Conservation (phyloP, 2,113 vertebrate genomes). For the Nerophis lumbriciformis region DNA sequence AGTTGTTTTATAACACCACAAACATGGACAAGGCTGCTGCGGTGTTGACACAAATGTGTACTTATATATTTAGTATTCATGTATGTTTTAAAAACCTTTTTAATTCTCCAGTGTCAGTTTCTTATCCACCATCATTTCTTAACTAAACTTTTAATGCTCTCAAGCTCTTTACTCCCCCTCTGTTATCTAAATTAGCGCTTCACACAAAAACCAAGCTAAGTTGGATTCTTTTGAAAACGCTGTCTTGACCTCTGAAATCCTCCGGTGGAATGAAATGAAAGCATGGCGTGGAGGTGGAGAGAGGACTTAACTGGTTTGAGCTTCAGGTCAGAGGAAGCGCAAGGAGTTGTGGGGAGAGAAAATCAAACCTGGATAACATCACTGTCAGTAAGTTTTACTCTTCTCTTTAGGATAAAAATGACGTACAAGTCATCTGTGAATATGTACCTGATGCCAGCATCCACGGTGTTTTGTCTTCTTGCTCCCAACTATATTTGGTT, state of each 20-base stretch:
- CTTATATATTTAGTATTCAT: no score
- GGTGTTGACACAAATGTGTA: no score
- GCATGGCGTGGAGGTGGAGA: slow-evolving; percentile 19
- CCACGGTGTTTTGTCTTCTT: slow-evolving; percentile 28
- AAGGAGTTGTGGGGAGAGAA: slow-evolving; percentile 3
- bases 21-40: no score
- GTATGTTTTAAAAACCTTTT: no score
- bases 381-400: slow-evolving; percentile 30
- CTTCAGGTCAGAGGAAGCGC: slow-evolving; percentile 16
- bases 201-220: slow-evolving; percentile 46
- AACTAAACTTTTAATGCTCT: slow-evolving; percentile 47
- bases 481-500: slow-evolving; percentile 19
- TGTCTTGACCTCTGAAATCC: slow-evolving; percentile 52
- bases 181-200: slow-evolving; percentile 41
- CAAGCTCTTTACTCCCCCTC: slow-evolving; percentile 41
- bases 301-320: slow-evolving; percentile 23
- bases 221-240: slow-evolving; percentile 38
- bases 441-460: slow-evolving; percentile 20
- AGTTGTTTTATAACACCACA: no score
- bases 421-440: slow-evolving; percentile 20
- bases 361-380: slow-evolving; percentile 16
- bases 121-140: slow-evolving; percentile 32
- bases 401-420: slow-evolving; percentile 1
- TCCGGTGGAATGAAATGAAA: slow-evolving; percentile 33
- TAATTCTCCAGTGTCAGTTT: slow-evolving; percentile 28